Base-by-base conservation (phyloP, 2,113 vertebrate species). In the Stegostoma tigrinum region DNA sequence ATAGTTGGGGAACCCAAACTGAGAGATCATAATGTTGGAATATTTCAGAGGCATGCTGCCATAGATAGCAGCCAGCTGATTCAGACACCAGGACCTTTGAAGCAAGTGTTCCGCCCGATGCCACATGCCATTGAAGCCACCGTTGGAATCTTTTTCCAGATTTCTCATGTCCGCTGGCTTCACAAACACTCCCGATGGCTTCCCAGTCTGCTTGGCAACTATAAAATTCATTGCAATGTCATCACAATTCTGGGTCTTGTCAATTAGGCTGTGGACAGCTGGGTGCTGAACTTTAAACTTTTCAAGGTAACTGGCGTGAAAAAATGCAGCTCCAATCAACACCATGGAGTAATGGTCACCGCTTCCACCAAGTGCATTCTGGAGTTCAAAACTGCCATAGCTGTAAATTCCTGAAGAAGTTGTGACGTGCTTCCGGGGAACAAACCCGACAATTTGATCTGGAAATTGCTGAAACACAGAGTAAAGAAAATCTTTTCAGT, bases 381-480 rank as follows among this genome's bases (percentile, higher is more conserved):
- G 98, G 95, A 99, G 96, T 96, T 99, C 99, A 91, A 99, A 99
- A 96, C 98, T 98, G 66, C 99, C 99, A 0, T 99, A 99, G 96
- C 98, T 99, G 96, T 98, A 99, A 3, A 98, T 96, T 3, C 98
- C 98, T 0, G 98, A 98, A 34, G 98, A 96, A 34, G 98, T 98
- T 17, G 97, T 97, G 45, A 99, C 97, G 23, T 99, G 99, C 96
- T 99, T 99, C 96, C 99, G 98, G 55, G 99, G 99, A 75, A 99
- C 98, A 97, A 99, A 99, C n/a, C 99, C 99, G 96, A 99, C 98
- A 96, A 99, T 99, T n/a, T 98, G 98, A 96, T 99, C 98, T 83
- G 98, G 97, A 97, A 99, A 99, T 98, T 99, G 98, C 99, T 99
- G 97, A 95, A 97, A 97, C 95, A n/a, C 61, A 66, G 34, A 66